Evolutionary conservation across 2,797 vertebrate genomes (phyloP).

Genomic region (Mionectes olivaceus): DNA sequence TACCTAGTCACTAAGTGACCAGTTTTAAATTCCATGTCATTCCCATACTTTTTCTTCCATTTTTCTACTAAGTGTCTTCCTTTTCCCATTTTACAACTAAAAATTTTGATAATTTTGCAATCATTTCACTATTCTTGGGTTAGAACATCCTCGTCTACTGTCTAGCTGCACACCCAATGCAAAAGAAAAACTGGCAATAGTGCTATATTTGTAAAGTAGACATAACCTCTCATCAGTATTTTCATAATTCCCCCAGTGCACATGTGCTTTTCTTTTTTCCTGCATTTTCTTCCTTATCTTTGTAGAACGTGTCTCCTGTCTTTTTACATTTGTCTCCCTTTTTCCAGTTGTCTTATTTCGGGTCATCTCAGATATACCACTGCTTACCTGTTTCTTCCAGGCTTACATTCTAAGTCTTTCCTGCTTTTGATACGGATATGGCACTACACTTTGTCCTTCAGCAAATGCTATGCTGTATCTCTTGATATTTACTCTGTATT

Average conservation of each 20-base stretch:
- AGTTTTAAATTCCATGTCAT: neutral
- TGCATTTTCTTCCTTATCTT: neutral
- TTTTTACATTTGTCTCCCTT: neutral
- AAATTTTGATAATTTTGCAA: neutral
- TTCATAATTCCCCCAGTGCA: fast-evolving
- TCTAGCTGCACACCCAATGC: neutral
- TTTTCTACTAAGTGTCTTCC: neutral
- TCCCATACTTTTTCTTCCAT: neutral
- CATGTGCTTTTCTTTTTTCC: fast-evolving
- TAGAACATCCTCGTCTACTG: neutral
- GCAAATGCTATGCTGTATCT: neutral
- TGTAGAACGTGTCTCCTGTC: neutral
- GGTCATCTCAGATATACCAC: neutral
- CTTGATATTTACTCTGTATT: neutral
- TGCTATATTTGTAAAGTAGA: neutral
- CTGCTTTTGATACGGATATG: neutral
- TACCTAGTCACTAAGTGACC: neutral
- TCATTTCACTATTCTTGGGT: neutral
- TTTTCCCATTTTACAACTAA: neutral
- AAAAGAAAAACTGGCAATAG: neutral
- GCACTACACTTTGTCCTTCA: neutral
- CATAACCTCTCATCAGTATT: neutral
- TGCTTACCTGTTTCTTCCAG: neutral
- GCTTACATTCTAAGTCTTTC: neutral
- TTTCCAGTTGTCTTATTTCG: neutral